Evolutionary conservation across 2,797 vertebrate species (phyloP).

Genomic region (Pantherophis vulpinus): DNA sequence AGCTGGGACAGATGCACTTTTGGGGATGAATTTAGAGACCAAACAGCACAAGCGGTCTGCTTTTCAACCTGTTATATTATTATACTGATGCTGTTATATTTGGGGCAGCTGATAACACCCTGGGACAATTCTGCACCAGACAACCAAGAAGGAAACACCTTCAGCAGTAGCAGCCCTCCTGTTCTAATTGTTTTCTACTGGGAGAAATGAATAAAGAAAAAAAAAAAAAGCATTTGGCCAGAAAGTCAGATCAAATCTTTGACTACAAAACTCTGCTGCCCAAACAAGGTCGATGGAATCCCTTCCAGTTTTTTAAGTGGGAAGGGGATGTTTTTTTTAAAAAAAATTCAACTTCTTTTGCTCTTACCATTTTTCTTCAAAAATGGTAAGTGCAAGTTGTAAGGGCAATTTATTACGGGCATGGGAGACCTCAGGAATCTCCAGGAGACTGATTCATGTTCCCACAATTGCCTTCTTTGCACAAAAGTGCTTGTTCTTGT

Average conservation of each 20-base stretch:
- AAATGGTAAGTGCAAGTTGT: constrained; percentile 31
- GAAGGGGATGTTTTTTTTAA: constrained; percentile 1
- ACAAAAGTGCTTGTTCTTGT: constrained; percentile 39
- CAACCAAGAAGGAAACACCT: not conserved
- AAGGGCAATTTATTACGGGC: constrained; percentile 47
- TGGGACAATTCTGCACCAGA: not conserved
- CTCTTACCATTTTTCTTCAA: constrained; percentile 43
- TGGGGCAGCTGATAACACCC: not conserved
- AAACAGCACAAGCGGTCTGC: not conserved
- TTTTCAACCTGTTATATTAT: not conserved
- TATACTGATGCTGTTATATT: not conserved
- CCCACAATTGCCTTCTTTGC: constrained; percentile 47
- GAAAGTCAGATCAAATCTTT: not conserved
- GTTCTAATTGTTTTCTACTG: not conserved
- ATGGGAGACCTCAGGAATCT: constrained; percentile 48
- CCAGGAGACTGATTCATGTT: constrained; percentile 41
- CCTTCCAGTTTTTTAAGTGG: not conserved
- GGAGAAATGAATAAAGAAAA: not conserved
- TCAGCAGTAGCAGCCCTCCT: not conserved
- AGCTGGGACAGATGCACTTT: not conserved
- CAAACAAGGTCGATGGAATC: not conserved
- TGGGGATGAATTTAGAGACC: not conserved
- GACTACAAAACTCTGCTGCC: not conserved
- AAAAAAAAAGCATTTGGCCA: not conserved
- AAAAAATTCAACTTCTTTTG: constrained; percentile 5